phyloP scores from a whole-genome alignment of 23 tunicate genomes.

The Diplosoma virens region DNA sequence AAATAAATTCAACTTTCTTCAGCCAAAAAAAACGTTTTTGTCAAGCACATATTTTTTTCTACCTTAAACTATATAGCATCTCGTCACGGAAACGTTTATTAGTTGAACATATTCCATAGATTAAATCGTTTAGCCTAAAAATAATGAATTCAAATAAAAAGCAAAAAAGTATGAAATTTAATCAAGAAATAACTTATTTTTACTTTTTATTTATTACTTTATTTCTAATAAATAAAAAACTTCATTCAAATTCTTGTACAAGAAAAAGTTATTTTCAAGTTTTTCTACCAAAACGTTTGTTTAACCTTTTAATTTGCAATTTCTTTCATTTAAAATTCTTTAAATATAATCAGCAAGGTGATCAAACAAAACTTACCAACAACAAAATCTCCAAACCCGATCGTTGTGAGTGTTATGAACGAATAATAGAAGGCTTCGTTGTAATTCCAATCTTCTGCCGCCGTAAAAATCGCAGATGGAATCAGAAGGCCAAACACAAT shows the following conservation, averaged over 20 bases:
- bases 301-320: neutral
- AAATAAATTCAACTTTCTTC: too few relatives aligned
- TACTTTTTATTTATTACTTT: too few relatives aligned
- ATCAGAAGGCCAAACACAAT: conserved; percentile 52
- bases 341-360: neutral
- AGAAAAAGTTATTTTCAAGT: neutral
- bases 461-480: conserved; percentile 59
- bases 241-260: neutral
- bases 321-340: neutral
- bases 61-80: too few relatives aligned
- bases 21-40: too few relatives aligned
- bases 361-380: conserved; percentile 60
- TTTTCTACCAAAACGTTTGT: neutral
- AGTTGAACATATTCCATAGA: too few relatives aligned
- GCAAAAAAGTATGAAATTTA: too few relatives aligned
- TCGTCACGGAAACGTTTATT: too few relatives aligned
- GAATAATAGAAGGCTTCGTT: conserved; percentile 76
- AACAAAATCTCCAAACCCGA: conserved; percentile 91
- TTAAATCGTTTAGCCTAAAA: too few relatives aligned
- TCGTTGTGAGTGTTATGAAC: conserved; percentile 74
- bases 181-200: too few relatives aligned
- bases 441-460: conserved; percentile 65
- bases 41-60: too few relatives aligned
- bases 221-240: too few relatives aligned
- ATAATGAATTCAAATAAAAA: too few relatives aligned